Evolutionary conservation across 2,888 invertebrate genomes (phyloP).

Genomic region (Cloeon dipterum): DNA sequence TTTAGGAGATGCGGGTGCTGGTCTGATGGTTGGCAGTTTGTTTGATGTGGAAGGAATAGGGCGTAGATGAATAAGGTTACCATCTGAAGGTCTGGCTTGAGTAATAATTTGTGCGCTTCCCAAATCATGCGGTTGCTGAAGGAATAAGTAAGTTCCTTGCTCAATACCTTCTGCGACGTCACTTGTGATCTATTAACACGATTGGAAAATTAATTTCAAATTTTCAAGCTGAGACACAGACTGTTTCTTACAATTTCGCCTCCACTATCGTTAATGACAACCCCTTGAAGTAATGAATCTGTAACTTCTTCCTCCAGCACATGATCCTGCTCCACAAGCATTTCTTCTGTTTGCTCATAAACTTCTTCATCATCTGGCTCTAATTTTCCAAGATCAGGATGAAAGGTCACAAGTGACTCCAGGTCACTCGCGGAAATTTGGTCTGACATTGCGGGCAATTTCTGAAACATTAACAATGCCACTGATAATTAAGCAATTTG

Average conservation of each 20-base stretch:
- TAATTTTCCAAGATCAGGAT: constrained; percentile 20
- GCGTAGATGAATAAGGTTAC: constrained; percentile 18
- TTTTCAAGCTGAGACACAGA: too few species aligned
- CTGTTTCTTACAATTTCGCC: background rate
- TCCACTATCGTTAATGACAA: background rate
- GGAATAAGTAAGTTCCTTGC: background rate
- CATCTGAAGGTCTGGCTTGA: constrained; percentile 14
- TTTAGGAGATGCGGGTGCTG: too few species aligned
- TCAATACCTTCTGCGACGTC: background rate
- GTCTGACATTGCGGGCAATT: constrained; percentile 10
- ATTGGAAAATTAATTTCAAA: background rate
- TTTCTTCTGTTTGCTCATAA: background rate
- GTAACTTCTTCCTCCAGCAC: background rate
- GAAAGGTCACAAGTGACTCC: constrained; percentile 20
- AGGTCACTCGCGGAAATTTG: constrained; percentile 15
- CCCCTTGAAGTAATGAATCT: background rate
- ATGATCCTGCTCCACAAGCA: background rate
- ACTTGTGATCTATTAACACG: background rate
- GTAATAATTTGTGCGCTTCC: background rate
- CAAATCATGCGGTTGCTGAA: background rate
- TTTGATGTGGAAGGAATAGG: constrained; percentile 15
- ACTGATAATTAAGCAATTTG: too few species aligned
- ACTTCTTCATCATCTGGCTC: constrained; percentile 13
- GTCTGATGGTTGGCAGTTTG: constrained; percentile 15
- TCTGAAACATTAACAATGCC: too few species aligned